phyloP scores from a whole-genome alignment of 2,888 invertebrate species.

The Eupithecia dodoneata region DNA sequence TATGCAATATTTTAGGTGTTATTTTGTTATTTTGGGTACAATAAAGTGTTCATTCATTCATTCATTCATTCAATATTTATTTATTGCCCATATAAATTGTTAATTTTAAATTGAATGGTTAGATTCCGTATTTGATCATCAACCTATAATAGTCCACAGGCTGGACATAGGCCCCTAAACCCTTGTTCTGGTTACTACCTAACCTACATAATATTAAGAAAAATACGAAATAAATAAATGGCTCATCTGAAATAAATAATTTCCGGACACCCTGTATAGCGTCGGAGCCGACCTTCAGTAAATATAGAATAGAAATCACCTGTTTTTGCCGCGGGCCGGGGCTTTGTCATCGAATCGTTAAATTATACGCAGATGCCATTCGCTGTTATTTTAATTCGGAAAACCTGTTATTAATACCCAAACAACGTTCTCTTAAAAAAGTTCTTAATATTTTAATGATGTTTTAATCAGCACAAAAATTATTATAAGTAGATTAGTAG shows the following conservation, averaged over 20 bases:
- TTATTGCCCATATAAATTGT: neutral
- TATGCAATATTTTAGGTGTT: no score
- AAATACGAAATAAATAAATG: neutral
- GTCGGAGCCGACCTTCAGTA: constrained; percentile 39
- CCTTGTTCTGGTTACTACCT: no score
- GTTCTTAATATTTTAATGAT: neutral
- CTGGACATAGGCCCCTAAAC: no score
- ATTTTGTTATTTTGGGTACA: no score
- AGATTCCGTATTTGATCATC: no score
- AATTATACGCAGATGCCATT: constrained; percentile 17
- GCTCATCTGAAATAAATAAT: neutral
- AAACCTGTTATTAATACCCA: neutral
- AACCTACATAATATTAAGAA: no score
- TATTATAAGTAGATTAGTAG: neutral
- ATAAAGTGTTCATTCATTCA: no score
- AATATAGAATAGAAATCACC: constrained; percentile 45
- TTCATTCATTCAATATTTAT: no score
- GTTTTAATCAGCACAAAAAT: neutral
- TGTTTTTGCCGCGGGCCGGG: constrained; percentile 34
- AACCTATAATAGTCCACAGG: no score
- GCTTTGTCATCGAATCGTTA: constrained; percentile 40
- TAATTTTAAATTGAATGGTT: neutral
- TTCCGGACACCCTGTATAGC: neutral
- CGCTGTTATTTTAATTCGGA: constrained; percentile 3
- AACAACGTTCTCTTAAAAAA: neutral